phyloP scores from a whole-genome alignment of 2,113 vertebrate genomes.

The Sceloporus tristichus region DNA sequence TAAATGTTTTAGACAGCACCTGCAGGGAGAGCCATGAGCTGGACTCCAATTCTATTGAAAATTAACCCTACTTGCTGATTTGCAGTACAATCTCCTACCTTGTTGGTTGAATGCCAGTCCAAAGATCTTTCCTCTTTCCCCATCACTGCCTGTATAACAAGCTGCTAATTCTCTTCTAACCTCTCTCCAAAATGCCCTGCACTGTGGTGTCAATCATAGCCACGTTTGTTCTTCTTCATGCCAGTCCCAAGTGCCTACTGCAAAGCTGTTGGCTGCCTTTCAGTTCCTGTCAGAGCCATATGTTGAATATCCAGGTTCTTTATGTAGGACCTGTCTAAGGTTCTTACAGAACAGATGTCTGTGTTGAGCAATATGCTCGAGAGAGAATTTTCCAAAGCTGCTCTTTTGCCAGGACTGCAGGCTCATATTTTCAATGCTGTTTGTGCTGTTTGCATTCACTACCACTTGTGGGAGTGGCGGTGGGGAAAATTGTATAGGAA shows the following conservation, averaged over 20 bases:
- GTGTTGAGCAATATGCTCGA: slow-evolving; percentile 41
- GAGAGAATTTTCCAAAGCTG: slow-evolving; percentile 31
- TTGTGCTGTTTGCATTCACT: background rate
- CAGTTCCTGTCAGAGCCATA: slow-evolving; percentile 31
- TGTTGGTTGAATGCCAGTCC: background rate
- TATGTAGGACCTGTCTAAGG: slow-evolving; percentile 27
- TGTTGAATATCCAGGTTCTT: slow-evolving; percentile 45
- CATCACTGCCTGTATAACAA: background rate
- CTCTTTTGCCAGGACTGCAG: background rate
- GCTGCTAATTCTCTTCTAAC: background rate
- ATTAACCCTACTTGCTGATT: slow-evolving; percentile 4
- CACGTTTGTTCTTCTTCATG: background rate
- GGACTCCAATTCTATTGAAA: background rate
- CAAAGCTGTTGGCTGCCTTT: slow-evolving; percentile 28
- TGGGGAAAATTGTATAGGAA: background rate
- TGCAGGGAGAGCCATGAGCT: background rate
- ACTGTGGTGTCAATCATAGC: background rate
- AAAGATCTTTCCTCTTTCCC: background rate
- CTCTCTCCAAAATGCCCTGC: background rate
- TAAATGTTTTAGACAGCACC: slow-evolving; percentile 3
- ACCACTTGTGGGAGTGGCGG: background rate
- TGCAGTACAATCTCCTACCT: background rate
- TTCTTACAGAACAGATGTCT: slow-evolving; percentile 63
- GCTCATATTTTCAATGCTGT: slow-evolving; percentile 33
- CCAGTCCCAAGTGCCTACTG: background rate